Evolutionary conservation across 2,797 vertebrate species (phyloP), one percentile per base, ranked within the genome.

Genomic region (Heterohyrax brucei): DNA sequence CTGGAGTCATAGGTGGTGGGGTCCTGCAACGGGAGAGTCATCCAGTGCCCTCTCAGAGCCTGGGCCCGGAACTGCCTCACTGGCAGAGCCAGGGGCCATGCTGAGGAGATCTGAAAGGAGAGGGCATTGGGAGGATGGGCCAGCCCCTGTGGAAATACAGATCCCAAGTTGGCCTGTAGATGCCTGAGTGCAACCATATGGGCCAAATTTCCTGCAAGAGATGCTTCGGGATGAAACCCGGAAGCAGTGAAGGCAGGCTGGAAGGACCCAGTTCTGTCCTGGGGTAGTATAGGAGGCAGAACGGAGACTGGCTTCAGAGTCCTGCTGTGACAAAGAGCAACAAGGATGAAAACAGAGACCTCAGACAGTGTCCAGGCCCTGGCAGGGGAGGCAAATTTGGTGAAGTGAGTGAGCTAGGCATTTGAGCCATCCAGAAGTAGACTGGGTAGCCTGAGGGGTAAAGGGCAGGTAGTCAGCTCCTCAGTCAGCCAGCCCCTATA

Each of bases 1-100:
- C 97, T 96, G 97, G 95, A 93, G 95, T 97, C 97, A 97, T 98
- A 94, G 96, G 92, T 95, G 93, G 93, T 91, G 24, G 92, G 79
- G 87, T 97, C 87, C 96, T 82, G 94, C 94, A 62, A 95, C n/a
- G 3, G 95, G 86, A 78, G 89, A 94, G 85, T 97, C 97, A 98
- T 96, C 96, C 97, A 83, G 97, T 95, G 94, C 96, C 95, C 82
- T 85, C 96, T 91, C 5, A 95, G 95, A n/a, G 93, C 96, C 89
- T 12, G 2, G 89, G 95, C 93, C 95, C 90, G 46, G 89, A 82
- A 95, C 94, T 92, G 39, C 89, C 3, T 21, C 19, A 2, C 94
- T 95, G 76, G 95, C 81, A 87, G 97, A 91, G 72, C 94, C 95
- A 86, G 75, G 94, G 81, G 86, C 96, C 97, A 98, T 98, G 76